Conservation (phyloP, 2,888 invertebrate species). For the Drosophila affinis region DNA sequence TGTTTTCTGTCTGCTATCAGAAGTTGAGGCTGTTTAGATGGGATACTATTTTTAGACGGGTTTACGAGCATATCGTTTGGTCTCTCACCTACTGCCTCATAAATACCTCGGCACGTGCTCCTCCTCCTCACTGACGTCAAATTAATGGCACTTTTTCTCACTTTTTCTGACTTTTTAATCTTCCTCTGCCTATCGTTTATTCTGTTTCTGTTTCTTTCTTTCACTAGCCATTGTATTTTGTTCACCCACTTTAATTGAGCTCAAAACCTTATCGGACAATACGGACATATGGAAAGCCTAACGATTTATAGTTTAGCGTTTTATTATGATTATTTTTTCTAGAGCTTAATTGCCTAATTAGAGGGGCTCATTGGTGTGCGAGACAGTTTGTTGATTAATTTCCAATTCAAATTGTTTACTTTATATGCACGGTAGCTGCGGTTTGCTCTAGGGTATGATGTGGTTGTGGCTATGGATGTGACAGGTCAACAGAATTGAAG, state of each 20-base stretch:
- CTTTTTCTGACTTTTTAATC: slow-evolving; percentile 1
- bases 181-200: background rate
- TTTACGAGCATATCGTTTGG: background rate
- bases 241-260: slow-evolving; percentile 15
- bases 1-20: slow-evolving; percentile 25
- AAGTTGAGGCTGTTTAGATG: slow-evolving; percentile 22
- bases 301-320: slow-evolving; percentile 18
- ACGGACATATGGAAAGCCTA: background rate
- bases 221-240: background rate
- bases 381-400: slow-evolving; percentile 28
- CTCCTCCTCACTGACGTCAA: slow-evolving; percentile 32
- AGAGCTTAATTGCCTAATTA: slow-evolving; percentile 29
- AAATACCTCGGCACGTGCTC: slow-evolving; percentile 39
- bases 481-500: background rate
- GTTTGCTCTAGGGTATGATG: background rate
- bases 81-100: slow-evolving; percentile 13
- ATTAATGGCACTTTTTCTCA: background rate
- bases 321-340: slow-evolving; percentile 3
- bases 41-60: slow-evolving; percentile 19
- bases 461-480: background rate
- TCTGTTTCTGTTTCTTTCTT: background rate
- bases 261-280: background rate
- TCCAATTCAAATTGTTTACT: slow-evolving; percentile 38
- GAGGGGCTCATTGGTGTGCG: slow-evolving; percentile 2
- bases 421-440: background rate